Conservation (phyloP, 2,888 invertebrate species). For the Diplolepis rosae region DNA sequence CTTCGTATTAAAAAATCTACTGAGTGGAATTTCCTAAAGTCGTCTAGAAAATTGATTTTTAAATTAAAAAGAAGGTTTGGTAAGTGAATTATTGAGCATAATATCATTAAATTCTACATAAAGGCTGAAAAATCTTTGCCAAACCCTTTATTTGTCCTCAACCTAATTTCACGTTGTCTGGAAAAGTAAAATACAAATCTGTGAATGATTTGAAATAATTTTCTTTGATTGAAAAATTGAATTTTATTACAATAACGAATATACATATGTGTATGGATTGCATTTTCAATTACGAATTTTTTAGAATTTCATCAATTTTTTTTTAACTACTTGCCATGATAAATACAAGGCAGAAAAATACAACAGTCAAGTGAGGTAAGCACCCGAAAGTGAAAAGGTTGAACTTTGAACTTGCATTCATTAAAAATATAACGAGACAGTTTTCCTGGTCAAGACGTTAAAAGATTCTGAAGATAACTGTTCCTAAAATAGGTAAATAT, state of each 20-base stretch:
- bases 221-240: not conserved
- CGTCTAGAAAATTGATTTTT: not conserved
- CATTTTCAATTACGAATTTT: not conserved
- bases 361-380: constrained; percentile 1
- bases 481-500: not conserved
- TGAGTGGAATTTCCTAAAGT: not conserved
- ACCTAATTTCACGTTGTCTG: constrained; percentile 11
- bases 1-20: no score
- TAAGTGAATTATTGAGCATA: not conserved
- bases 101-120: not conserved
- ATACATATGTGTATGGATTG: no score
- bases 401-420: not conserved
- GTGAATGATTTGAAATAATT: not conserved
- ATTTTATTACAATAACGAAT: no score
- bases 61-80: constrained; percentile 1
- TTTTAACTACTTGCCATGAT: not conserved
- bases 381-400: not conserved
- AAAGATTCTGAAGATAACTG: not conserved
- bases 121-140: constrained; percentile 7
- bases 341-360: not conserved
- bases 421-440: not conserved
- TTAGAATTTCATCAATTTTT: not conserved
- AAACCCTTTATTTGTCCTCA: constrained; percentile 7
- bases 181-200: not conserved
- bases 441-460: not conserved